Conservation (phyloP, 1,140 invertebrate genomes). For the Neotoxoptera formosana region DNA sequence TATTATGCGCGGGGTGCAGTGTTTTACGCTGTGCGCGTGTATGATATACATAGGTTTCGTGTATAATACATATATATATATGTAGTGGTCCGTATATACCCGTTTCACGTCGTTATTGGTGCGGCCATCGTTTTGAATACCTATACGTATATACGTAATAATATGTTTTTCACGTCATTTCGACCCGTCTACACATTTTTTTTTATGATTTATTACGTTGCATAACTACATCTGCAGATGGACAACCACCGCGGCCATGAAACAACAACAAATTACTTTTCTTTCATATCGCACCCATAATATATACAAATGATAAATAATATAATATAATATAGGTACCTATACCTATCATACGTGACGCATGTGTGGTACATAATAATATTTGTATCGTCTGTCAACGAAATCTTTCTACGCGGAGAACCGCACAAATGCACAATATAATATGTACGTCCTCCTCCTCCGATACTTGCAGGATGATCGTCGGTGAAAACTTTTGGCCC, state of each 20-base stretch:
- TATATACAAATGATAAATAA: not conserved
- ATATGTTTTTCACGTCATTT: not conserved
- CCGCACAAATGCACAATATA: not conserved
- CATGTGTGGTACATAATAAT: not conserved
- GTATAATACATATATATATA: not conserved
- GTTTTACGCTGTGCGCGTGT: too few relatives aligned
- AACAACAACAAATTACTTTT: constrained; percentile 37
- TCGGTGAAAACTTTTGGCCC: not conserved
- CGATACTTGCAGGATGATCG: too few relatives aligned
- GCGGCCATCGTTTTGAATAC: not conserved
- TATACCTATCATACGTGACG: not conserved
- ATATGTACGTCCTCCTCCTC: too few relatives aligned
- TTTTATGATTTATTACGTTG: constrained; percentile 17
- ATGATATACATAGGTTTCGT: not conserved
- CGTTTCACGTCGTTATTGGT: constrained; percentile 14
- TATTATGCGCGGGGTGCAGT: too few relatives aligned
- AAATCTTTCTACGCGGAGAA: not conserved
- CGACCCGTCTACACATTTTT: not conserved
- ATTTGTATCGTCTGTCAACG: not conserved
- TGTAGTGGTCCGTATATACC: not conserved
- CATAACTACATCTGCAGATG: not conserved
- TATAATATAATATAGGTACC: not conserved
- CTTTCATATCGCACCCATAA: not conserved
- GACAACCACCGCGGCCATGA: not conserved
- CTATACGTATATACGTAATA: not conserved